Conservation (phyloP, 64 coral and sea anemone genomes). For the Montipora cactus region DNA sequence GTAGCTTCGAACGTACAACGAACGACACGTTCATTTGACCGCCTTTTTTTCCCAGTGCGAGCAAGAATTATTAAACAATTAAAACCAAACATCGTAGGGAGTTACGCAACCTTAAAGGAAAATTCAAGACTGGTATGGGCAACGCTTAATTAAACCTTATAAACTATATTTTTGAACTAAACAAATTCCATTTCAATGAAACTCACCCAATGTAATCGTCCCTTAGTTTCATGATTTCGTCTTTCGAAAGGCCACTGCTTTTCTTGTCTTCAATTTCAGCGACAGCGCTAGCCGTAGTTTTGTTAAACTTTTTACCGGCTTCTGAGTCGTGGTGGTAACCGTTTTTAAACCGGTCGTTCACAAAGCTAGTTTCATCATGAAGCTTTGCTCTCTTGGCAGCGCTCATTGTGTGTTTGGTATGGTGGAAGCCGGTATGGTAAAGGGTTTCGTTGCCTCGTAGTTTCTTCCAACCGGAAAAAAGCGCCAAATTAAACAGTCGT, state of each 20-base stretch:
- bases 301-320: not conserved
- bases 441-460: not conserved
- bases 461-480: not conserved
- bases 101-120: too few species aligned
- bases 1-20: not conserved
- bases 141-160: too few species aligned
- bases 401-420: not conserved
- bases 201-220: constrained; percentile 20
- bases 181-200: not conserved
- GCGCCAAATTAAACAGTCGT: not conserved
- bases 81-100: too few species aligned
- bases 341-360: not conserved
- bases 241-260: not conserved
- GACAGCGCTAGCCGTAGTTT: not conserved
- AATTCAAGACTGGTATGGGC: too few species aligned
- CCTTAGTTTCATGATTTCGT: constrained; percentile 20
- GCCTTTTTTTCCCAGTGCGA: not conserved
- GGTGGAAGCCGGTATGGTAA: too few species aligned
- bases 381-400: constrained; percentile 28
- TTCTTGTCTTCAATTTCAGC: not conserved
- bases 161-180: not conserved
- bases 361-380: not conserved
- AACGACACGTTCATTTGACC: not conserved
- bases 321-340: not conserved
- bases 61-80: not conserved